Conservation (phyloP, 2,797 vertebrate genomes). For the Sarcoramphus papa region DNA sequence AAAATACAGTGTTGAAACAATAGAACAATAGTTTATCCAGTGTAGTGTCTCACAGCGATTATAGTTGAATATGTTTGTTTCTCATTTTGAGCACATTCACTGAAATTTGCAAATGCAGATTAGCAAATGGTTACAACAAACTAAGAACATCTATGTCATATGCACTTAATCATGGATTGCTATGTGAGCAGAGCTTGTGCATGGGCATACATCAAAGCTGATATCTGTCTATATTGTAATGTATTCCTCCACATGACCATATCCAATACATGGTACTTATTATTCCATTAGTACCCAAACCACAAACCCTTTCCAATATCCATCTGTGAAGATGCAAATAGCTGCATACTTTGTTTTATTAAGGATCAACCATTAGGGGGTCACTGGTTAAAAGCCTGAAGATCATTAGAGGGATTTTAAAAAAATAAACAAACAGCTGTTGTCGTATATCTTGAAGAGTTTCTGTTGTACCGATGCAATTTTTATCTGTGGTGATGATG, state of each 20-base stretch:
- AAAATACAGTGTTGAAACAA: conserved; percentile 29
- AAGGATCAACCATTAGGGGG: conserved; percentile 29
- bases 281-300: conserved; percentile 57
- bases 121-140: conserved; percentile 28
- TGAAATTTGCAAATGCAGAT: conserved; percentile 51
- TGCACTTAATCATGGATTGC: conserved; percentile 21
- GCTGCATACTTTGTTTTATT: conserved; percentile 37
- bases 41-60: not conserved
- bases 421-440: conserved; percentile 62
- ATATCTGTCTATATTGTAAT: conserved; percentile 43
- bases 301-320: conserved; percentile 29
- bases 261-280: conserved; percentile 42
- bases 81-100: conserved; percentile 38
- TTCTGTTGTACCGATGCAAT: conserved; percentile 44
- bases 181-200: conserved; percentile 28
- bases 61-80: conserved; percentile 46
- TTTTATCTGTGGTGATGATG: conserved; percentile 59
- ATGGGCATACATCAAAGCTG: conserved; percentile 54
- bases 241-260: conserved; percentile 52
- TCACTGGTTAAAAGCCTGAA: conserved; percentile 51
- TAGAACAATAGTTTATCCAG: conserved; percentile 39
- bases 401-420: conserved; percentile 28
- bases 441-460: conserved; percentile 57
- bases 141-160: not conserved
- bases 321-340: conserved; percentile 26